A percentile compares a stretch with the other conserved stretches of the same genome.
Conservation (phyloP, 2,797 vertebrate species). For the Dicrostonyx torquatus region DNA sequence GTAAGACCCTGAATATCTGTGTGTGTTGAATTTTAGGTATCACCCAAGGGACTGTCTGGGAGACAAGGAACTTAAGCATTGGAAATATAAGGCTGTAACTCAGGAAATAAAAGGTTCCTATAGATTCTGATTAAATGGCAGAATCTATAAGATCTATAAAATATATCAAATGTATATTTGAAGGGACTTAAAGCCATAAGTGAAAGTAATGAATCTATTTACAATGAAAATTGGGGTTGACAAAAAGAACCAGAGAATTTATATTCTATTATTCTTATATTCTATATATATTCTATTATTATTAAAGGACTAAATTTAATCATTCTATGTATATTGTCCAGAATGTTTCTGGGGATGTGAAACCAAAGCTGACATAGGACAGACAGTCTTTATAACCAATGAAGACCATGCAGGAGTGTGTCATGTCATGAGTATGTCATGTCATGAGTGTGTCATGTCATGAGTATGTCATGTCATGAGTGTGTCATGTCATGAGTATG, state of each 20-base stretch:
- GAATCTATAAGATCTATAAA: no score
- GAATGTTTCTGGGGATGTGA: neutral
- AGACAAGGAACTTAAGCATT: neutral
- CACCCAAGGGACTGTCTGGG: neutral
- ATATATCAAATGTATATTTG: no score
- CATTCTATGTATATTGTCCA: no score
- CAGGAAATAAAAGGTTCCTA: neutral
- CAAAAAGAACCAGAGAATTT: neutral
- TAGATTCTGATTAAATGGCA: neutral
- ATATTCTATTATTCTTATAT: neutral
- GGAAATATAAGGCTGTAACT: neutral
- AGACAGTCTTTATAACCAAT: neutral
- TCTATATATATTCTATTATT: no score
- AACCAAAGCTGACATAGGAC: neutral
- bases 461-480: neutral
- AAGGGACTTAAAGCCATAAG: neutral
- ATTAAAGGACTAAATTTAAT: neutral
- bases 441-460: neutral
- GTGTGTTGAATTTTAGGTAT: neutral
- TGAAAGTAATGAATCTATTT: neutral
- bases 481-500: neutral
- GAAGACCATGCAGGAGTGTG: neutral
- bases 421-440: neutral
- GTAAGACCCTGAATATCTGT: neutral
- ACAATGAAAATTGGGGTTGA: neutral